phyloP scores from a whole-genome alignment of 1,140 invertebrate species.

The Calosoma granatense region DNA sequence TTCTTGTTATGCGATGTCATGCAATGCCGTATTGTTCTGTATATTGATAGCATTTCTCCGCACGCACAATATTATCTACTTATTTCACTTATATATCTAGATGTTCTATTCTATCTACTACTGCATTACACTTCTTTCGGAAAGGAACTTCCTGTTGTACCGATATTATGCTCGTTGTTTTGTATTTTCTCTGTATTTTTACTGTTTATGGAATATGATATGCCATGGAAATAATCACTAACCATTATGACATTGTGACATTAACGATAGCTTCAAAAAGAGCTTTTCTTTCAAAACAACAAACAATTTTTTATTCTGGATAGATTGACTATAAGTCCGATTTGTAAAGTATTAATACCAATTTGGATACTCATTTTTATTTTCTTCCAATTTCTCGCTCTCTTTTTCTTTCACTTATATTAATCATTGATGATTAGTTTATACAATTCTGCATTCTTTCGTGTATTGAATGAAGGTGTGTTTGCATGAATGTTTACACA shows the following conservation, averaged over 20 bases:
- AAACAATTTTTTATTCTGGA: background rate
- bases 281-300: background rate
- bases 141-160: background rate
- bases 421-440: background rate
- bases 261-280: background rate
- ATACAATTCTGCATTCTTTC: background rate
- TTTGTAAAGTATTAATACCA: background rate
- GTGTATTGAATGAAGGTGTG: background rate
- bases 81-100: too few species aligned
- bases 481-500: background rate
- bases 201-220: background rate
- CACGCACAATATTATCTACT: background rate
- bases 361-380: background rate
- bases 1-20: too few species aligned
- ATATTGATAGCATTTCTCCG: background rate
- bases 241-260: too few species aligned
- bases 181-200: background rate
- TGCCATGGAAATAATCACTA: too few species aligned
- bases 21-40: background rate
- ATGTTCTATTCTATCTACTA: too few species aligned
- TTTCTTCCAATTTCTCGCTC: background rate
- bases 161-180: background rate
- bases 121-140: background rate
- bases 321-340: background rate
- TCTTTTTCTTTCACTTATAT: too few species aligned